Evolutionary conservation across 1,140 invertebrate species (phyloP).

Genomic region (Pogonus chalceus): DNA sequence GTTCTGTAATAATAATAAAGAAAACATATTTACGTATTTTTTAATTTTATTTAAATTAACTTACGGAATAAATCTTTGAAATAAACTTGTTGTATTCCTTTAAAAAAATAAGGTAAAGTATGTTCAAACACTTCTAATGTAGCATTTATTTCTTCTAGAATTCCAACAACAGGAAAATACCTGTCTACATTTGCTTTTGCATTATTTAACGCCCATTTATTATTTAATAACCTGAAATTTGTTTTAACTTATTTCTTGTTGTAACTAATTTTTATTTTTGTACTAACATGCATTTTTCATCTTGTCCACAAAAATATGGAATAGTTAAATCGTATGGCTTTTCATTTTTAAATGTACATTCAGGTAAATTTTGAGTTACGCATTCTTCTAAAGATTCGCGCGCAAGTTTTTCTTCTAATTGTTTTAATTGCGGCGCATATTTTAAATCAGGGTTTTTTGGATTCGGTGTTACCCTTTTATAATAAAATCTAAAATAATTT

Average conservation of each 20-base stretch:
- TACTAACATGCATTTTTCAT: conserved; percentile 47
- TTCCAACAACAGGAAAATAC: conserved; percentile 54
- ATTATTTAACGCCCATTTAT: conserved; percentile 46
- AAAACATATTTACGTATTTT: conserved; percentile 3
- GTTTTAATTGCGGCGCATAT: conserved; percentile 14
- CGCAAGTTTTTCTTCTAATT: conserved; percentile 8
- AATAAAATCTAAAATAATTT: conserved; percentile 11
- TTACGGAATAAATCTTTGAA: conserved; percentile 44
- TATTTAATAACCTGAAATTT: conserved; percentile 43
- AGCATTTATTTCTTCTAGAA: conserved; percentile 52
- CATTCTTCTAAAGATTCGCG: conserved; percentile 32
- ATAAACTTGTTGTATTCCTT: conserved; percentile 43
- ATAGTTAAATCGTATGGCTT: conserved; percentile 41
- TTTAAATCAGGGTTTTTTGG: background rate
- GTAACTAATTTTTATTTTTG: conserved; percentile 1
- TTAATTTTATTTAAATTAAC: conserved; percentile 22
- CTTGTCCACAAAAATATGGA: conserved; percentile 58
- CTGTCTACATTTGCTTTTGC: conserved; percentile 54
- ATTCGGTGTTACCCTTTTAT: conserved; percentile 9
- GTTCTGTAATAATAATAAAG: conserved; percentile 24
- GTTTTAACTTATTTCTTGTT: conserved; percentile 6
- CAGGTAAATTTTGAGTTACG: conserved; percentile 28
- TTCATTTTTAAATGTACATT: conserved; percentile 35
- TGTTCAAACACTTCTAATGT: conserved; percentile 48
- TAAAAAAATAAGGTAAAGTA: conserved; percentile 49